Conservation (phyloP, 2,888 invertebrate genomes). For the Fragum fragum region DNA sequence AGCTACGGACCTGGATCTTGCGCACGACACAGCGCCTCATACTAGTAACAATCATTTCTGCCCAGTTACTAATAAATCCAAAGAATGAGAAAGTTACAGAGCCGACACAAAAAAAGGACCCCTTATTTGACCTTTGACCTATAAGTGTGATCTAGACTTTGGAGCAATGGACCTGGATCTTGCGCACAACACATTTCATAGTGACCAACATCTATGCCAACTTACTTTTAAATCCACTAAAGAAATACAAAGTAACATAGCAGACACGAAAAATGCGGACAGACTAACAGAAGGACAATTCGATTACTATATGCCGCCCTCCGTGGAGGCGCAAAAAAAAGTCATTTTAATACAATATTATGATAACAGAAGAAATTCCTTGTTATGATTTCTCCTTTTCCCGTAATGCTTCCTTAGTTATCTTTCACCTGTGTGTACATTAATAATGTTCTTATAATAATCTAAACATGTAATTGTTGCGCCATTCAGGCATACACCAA, state of each 20-base stretch:
- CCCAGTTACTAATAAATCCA: constrained; percentile 35
- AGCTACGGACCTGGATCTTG: constrained; percentile 38
- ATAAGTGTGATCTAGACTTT: constrained; percentile 13
- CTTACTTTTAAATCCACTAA: constrained; percentile 9
- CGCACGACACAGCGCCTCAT: constrained; percentile 22
- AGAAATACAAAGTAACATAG: no score
- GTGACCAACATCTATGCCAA: background rate
- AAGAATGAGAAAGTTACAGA: constrained; percentile 18
- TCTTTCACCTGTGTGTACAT: no score
- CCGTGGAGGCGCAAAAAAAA: background rate
- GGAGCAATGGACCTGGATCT: constrained; percentile 6
- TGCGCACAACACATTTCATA: constrained; percentile 4
- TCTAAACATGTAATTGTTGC: no score
- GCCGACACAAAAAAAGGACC: constrained; percentile 23
- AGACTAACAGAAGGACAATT: no score
- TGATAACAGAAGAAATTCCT: constrained; percentile 8
- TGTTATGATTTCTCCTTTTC: constrained; percentile 7
- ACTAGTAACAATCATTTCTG: constrained; percentile 29
- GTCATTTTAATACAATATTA: background rate
- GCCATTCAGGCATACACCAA: no score
- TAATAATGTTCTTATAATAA: no score
- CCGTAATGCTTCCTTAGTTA: background rate
- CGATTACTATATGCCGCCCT: no score
- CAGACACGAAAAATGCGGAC: no score
- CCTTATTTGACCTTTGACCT: constrained; percentile 24